Percentiles rank a stretch among this genome's conserved stretches.
Conservation (phyloP, 2,797 vertebrate genomes). For the Enteromius mattozi region DNA sequence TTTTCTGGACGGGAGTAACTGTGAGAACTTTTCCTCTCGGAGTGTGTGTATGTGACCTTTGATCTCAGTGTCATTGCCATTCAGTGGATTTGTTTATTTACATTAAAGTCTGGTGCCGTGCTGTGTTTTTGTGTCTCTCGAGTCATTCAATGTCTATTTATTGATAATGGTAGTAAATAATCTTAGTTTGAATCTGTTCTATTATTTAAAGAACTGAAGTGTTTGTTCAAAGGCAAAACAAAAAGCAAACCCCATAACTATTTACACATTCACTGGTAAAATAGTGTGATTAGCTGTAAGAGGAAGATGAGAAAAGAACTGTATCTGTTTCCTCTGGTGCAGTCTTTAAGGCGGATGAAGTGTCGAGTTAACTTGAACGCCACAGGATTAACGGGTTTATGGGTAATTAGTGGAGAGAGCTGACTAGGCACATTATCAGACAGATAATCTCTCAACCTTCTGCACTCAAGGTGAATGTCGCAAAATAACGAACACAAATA, state of each 20-base stretch:
- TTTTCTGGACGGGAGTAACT: not conserved
- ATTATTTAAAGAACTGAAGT: not conserved
- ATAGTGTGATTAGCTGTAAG: not conserved
- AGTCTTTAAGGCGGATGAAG: slow-evolving; percentile 8
- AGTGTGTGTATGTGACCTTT: not conserved
- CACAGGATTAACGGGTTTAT: slow-evolving; percentile 78
- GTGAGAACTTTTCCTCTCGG: slow-evolving; percentile 15
- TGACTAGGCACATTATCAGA: slow-evolving; percentile 76
- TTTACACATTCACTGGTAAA: not conserved
- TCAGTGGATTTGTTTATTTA: not conserved
- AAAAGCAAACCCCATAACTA: too few relatives aligned
- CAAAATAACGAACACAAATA: not conserved
- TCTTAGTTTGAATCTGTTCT: not conserved
- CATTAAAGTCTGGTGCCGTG: not conserved
- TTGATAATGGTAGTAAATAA: not conserved
- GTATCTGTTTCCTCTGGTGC: not conserved
- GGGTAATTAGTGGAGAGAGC: slow-evolving; percentile 72
- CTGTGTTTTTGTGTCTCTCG: not conserved
- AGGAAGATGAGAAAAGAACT: not conserved
- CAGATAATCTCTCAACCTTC: slow-evolving; percentile 76
- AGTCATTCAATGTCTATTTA: not conserved
- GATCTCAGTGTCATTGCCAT: not conserved
- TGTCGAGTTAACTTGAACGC: slow-evolving; percentile 54
- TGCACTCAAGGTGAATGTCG: slow-evolving; percentile 76
- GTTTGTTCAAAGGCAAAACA: not conserved